Evolutionary conservation across 2,113 vertebrate genomes (phyloP), one percentile per base, ranked within the genome.

Genomic region (Platichthys stellatus): DNA sequence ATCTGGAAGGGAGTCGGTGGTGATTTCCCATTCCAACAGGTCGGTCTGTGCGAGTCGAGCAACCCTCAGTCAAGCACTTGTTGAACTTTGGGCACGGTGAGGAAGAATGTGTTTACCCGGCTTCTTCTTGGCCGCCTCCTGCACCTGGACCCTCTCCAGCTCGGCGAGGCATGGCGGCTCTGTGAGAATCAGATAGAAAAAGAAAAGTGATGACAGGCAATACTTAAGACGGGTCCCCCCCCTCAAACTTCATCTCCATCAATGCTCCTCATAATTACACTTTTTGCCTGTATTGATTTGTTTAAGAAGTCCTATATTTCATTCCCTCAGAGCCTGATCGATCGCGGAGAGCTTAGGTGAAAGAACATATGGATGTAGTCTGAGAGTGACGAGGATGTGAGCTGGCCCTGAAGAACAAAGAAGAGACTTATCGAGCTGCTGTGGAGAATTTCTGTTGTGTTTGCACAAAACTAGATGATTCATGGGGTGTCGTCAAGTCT

Each of bases 111-210:
- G 83, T 76, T 88, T 82, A 93, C 92, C 97, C 3, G 92, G 94
- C 78, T 95, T 96, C 90, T 95, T 97, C 91, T 96, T 96, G 89
- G 95, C 93, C 18, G 95, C 96, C 80, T 97, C 96, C 85, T 98
- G 96, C 86, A 98, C 95, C 92, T 98, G 98, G 90, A 97, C 95
- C 80, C 92, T 96, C 90, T 99, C 97, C 90, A 98, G 94, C 91
- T 99, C 97, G 0, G 90, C 94, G 65, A 98, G 95, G 86, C 98
- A 99, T 26, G 97, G 97, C 14, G 98, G 97, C 91, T 99, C 97
- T 98, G 93, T 5, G 72, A 26, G 69, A 66, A 82, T 60, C 54
- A 74, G 68, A 82, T 4, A 12, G 12, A 43, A 57, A 80, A 53
- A 85, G 49, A 85, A 68, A 78, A 83, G 78, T 51, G 85, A 86